phyloP scores from a whole-genome alignment of 2,888 invertebrate genomes.

The Harpagoxenus sublaevis region DNA sequence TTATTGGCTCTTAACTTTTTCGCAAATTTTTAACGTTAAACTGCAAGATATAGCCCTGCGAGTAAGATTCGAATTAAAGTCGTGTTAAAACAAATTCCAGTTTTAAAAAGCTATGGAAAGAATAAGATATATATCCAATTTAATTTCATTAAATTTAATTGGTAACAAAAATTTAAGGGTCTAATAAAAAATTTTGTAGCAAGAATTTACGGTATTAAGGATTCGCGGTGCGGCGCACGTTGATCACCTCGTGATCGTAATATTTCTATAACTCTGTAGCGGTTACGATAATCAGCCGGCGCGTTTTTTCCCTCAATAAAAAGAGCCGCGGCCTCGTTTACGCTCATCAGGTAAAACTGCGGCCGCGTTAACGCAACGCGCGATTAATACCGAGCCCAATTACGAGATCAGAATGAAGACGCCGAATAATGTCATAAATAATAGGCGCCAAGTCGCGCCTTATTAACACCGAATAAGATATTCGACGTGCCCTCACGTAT shows the following conservation, averaged over 20 bases:
- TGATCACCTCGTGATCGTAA: constrained; percentile 34
- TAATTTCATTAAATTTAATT: constrained; percentile 29
- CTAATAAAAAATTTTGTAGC: not conserved
- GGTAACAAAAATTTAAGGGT: constrained; percentile 6
- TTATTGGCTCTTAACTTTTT: constrained; percentile 19
- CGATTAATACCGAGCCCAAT: constrained; percentile 47
- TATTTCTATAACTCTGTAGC: constrained; percentile 47
- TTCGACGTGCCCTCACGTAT: constrained; percentile 30
- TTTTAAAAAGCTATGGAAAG: not conserved
- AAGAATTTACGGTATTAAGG: constrained; percentile 23
- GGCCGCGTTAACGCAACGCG: constrained; percentile 39
- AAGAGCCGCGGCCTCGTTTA: constrained; percentile 44
- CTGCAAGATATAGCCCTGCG: not conserved
- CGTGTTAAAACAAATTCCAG: not conserved
- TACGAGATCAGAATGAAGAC: constrained; percentile 36
- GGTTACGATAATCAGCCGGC: constrained; percentile 34
- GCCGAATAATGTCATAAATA: constrained; percentile 37
- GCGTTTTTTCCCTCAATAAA: constrained; percentile 38
- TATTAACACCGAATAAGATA: constrained; percentile 34
- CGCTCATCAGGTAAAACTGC: constrained; percentile 36
- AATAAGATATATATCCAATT: constrained; percentile 14
- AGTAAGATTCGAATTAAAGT: constrained; percentile 35
- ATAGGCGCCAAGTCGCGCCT: constrained; percentile 3
- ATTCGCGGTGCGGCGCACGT: constrained; percentile 8
- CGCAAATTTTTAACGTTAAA: constrained; percentile 35